Evolutionary conservation across 2,113 vertebrate genomes (phyloP).

Genomic region (Lagopus muta): DNA sequence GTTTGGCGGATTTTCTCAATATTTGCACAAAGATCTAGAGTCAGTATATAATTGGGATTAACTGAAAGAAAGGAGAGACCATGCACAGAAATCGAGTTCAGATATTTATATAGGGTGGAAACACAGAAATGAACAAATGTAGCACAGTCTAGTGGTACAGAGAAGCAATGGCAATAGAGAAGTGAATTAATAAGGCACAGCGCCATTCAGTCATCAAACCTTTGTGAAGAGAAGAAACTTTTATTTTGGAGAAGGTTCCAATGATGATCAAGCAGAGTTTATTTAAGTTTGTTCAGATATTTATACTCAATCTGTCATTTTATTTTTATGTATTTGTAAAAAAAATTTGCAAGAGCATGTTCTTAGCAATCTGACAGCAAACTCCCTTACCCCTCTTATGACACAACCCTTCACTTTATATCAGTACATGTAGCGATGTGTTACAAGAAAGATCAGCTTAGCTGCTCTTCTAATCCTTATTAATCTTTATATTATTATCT

Average conservation of each 20-base stretch:
- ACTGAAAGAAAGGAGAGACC: neutral
- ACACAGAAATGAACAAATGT: conserved; percentile 65
- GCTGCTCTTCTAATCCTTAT: neutral
- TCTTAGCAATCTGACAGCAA: neutral
- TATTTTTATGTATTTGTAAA: neutral
- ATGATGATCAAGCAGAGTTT: neutral
- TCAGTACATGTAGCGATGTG: neutral
- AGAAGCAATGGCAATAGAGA: conserved; percentile 57
- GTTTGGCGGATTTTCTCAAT: conserved; percentile 5
- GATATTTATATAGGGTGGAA: conserved; percentile 16
- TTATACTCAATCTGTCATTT: neutral
- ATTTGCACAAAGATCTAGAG: neutral
- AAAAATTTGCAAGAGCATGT: neutral
- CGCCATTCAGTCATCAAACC: neutral
- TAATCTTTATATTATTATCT: too few species aligned
- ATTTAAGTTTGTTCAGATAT: neutral
- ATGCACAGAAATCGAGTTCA: neutral
- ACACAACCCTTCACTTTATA: neutral
- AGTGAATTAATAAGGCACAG: neutral
- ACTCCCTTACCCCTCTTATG: neutral
- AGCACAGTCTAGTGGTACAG: conserved; percentile 70
- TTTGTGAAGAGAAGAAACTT: neutral
- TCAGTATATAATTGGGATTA: conserved; percentile 30
- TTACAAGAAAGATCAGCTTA: neutral
- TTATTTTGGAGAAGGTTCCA: neutral